Evolutionary conservation across 2,888 invertebrate genomes (phyloP).

Genomic region (Chaitophorus viminalis): DNA sequence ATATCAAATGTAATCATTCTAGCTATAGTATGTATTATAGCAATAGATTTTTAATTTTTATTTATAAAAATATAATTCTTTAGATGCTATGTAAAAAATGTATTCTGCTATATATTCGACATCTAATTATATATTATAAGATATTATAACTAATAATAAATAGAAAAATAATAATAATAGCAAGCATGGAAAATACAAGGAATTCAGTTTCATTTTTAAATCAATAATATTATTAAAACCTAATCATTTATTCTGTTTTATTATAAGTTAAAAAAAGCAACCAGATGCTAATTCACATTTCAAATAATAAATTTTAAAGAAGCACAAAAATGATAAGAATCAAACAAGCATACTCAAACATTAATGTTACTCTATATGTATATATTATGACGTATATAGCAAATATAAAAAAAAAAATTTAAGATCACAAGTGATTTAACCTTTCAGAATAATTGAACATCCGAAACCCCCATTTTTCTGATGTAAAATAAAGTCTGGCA

Average conservation of each 20-base stretch:
- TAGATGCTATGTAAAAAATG: too few relatives aligned
- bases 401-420: not conserved
- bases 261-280: constrained; percentile 10
- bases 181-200: too few relatives aligned
- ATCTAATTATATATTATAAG: too few relatives aligned
- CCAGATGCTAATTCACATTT: not conserved
- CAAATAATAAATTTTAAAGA: not conserved
- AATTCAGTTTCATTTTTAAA: too few relatives aligned
- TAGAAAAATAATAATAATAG: too few relatives aligned
- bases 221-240: not conserved
- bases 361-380: not conserved
- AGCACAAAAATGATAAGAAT: not conserved
- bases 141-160: too few relatives aligned
- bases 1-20: too few relatives aligned
- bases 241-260: not conserved
- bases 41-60: too few relatives aligned
- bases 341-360: constrained; percentile 1
- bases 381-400: not conserved
- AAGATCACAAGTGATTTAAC: not conserved
- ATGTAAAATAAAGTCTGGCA: not conserved
- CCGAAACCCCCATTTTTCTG: not conserved
- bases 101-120: too few relatives aligned
- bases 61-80: too few relatives aligned
- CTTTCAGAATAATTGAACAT: constrained; percentile 6
- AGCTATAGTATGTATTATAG: too few relatives aligned